Base-by-base conservation (phyloP, 2,113 vertebrate genomes). In the Mastomys natalensis region DNA sequence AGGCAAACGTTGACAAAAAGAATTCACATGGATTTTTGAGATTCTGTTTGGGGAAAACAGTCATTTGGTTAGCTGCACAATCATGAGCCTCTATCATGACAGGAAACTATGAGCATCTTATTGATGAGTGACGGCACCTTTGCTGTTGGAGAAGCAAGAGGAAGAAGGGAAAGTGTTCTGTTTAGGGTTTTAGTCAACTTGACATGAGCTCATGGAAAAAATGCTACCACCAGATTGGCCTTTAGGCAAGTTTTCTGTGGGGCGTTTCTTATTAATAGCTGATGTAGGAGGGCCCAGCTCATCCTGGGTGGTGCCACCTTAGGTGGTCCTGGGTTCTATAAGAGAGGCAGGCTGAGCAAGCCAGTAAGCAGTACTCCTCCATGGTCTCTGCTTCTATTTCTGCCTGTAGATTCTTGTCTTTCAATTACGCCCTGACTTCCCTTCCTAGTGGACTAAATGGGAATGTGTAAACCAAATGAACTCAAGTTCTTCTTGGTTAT, bases 121-220 rank as follows among this genome's bases (percentile, higher is more conserved):
- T 21, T 90, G 21, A 82, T 88, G 40, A 93, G 94, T 16, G 24
- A 87, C 51, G 81, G 96, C 48, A 68, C 73, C 74, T 78, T 78
- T 73, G 78, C 60, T 87, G 22, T 45, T 45, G 74, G 43, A 24
- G 37, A 34, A 82, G n/a, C 9, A 22, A 64, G 51, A 1, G 31
- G 66, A 80, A 22, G 17, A 37, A 95, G 7, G 11, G 60, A 82
- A 9, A 29, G 55, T 60, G 13, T 26, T n/a, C 55, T 60, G 55
- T 55, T 40, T n/a, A 58, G 37, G 53, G 1, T n/a, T 58, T 24
- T 40, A 55, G 19, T 58, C 78, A 58, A 58, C 34, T 81, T 58
- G 37, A n/a, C 78, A 24, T 1, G 12, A 15, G 34, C 53, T 82
- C 37, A 60, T 16, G 22, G 22, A 82, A 55, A 60, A 82, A 60